These are phyloP conservation scores for Slavum lentiscoides DNA, from an alignment of 2,888 invertebrate species.

Conservation along the genomic window DNA sequence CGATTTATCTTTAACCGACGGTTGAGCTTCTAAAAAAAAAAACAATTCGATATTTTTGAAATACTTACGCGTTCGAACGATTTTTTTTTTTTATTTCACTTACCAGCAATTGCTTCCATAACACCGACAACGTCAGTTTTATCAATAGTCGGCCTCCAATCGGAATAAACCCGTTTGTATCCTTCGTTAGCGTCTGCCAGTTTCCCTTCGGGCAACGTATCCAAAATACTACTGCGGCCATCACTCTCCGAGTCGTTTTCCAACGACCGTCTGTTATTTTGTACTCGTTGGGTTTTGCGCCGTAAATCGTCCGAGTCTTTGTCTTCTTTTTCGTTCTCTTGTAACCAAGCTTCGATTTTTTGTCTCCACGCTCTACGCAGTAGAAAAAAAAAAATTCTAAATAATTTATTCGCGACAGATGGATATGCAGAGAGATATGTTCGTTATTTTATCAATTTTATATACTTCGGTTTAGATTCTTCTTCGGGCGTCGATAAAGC, in stretches of 20 bases:
- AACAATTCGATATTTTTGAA: conserved; percentile 1
- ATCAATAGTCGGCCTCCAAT: conserved; percentile 82
- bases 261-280: conserved; percentile 75
- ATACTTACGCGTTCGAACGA: neutral
- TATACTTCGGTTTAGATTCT: conserved; percentile 66
- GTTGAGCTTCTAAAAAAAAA: conserved; percentile 68
- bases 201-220: conserved; percentile 75
- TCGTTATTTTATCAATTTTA: conserved; percentile 51
- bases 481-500: conserved; percentile 58
- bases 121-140: conserved; percentile 81
- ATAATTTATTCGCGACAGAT: no score
- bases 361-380: conserved; percentile 77
- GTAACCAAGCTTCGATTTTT: conserved; percentile 89
- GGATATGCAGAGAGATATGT: neutral
- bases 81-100: conserved; percentile 10
- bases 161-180: conserved; percentile 71
- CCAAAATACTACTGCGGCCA: conserved; percentile 70
- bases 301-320: conserved; percentile 71
- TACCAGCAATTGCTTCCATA: conserved; percentile 86
- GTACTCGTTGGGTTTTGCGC: conserved; percentile 68
- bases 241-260: conserved; percentile 89
- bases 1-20: conserved; percentile 73
- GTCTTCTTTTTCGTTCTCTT: conserved; percentile 82
- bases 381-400: neutral
- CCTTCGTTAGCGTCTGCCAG: conserved; percentile 60